These are phyloP conservation scores for Macrotis lagotis DNA, from an alignment of 2,113 vertebrate species.

Conservation along the genomic window DNA sequence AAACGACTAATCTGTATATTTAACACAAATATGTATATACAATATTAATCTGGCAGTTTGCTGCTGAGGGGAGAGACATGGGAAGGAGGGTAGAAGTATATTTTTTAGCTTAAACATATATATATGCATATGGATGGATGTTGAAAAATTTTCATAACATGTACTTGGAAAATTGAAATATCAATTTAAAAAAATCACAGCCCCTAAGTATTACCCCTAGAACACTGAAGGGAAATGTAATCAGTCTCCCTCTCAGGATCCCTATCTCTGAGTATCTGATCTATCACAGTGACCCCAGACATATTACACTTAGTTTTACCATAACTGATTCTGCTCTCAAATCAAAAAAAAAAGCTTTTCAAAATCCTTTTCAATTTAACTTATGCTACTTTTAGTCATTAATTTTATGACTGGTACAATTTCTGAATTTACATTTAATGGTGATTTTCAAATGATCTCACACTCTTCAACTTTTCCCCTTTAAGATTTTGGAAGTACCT, in stretches of 20 bases:
- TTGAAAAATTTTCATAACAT: too few relatives aligned
- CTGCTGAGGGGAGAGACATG: too few relatives aligned
- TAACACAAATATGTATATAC: too few relatives aligned
- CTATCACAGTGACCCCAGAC: not conserved
- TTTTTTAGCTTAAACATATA: too few relatives aligned
- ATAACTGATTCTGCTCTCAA: not conserved
- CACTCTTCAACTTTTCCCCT: not conserved
- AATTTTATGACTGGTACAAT: not conserved
- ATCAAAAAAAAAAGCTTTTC: not conserved
- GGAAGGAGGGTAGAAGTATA: too few relatives aligned
- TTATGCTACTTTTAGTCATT: not conserved
- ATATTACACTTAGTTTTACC: not conserved
- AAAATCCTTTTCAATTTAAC: not conserved
- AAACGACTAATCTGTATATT: too few relatives aligned
- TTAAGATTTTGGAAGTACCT: not conserved
- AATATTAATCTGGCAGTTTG: too few relatives aligned
- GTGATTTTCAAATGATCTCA: not conserved
- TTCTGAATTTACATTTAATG: not conserved
- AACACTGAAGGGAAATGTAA: not conserved
- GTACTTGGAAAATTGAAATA: too few relatives aligned
- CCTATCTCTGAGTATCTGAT: too few relatives aligned
- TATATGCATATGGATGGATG: too few relatives aligned
- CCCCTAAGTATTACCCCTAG: not conserved
- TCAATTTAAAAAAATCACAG: not conserved
- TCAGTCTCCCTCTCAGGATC: not conserved